Percentiles rank a stretch among this genome's conserved stretches.
Evolutionary conservation across 2,113 vertebrate species (phyloP).

Genomic region (Harpagus bidentatus): DNA sequence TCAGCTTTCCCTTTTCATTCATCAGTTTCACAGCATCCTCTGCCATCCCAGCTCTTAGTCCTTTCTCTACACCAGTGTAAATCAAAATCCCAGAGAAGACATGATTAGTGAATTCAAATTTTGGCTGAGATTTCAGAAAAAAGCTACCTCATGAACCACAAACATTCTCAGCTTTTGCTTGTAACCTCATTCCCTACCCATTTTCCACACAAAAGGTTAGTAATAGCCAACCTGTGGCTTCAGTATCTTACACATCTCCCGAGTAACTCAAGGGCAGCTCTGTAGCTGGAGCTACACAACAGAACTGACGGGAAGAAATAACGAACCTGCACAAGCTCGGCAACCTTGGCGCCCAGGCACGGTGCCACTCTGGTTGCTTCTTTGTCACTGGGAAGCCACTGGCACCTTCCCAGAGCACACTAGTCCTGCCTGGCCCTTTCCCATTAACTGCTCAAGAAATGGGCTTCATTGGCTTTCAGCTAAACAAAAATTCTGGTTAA

Average conservation of each 20-base stretch:
- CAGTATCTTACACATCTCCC: neutral
- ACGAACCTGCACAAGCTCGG: neutral
- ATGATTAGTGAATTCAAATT: neutral
- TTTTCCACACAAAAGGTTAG: neutral
- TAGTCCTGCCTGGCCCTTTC: neutral
- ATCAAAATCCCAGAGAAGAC: neutral
- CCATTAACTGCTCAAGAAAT: neutral
- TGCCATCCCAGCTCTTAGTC: neutral
- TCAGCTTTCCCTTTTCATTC: neutral
- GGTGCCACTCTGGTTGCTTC: neutral
- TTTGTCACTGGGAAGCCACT: neutral
- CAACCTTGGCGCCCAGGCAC: neutral
- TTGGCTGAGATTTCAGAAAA: neutral
- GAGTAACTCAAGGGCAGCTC: neutral
- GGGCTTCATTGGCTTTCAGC: neutral
- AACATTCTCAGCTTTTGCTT: neutral
- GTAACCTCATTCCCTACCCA: neutral
- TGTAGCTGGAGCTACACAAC: fast-evolving
- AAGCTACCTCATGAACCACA: neutral
- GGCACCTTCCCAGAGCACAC: neutral
- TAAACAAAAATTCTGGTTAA: neutral
- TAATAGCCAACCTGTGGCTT: neutral
- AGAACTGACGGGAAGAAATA: neutral
- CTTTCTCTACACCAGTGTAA: neutral
- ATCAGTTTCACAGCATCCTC: neutral